Percentiles rank a stretch among this genome's conserved stretches.
Conservation (phyloP, 2,888 invertebrate genomes). For the Archips xylosteana region DNA sequence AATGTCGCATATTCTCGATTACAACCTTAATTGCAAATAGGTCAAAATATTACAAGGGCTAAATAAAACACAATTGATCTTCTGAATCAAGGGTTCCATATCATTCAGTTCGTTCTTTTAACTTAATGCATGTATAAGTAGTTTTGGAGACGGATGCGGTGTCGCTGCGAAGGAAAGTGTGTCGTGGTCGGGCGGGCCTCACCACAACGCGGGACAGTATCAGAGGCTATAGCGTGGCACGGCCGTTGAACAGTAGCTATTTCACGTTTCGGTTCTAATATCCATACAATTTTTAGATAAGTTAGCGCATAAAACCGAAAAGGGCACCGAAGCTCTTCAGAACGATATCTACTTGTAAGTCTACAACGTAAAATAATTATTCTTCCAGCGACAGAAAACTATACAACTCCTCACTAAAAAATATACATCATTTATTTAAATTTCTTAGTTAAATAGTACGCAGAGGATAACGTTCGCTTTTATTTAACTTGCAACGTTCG, state of each 20-base stretch:
- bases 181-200: slow-evolving; percentile 63
- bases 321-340: neutral
- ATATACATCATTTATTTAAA: too few relatives aligned
- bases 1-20: slow-evolving; percentile 15
- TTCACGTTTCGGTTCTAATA: slow-evolving; percentile 61
- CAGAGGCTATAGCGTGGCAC: slow-evolving; percentile 54
- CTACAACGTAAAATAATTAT: too few relatives aligned
- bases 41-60: slow-evolving; percentile 52
- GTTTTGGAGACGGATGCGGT: slow-evolving; percentile 63
- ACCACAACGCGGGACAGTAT: slow-evolving; percentile 59
- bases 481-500: too few relatives aligned
- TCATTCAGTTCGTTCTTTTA: neutral
- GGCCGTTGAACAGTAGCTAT: slow-evolving; percentile 60
- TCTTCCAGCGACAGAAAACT: too few relatives aligned
- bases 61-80: neutral
- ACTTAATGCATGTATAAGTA: neutral
- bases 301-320: neutral
- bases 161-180: slow-evolving; percentile 74
- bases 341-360: neutral
- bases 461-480: too few relatives aligned
- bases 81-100: neutral
- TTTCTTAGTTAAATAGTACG: too few relatives aligned
- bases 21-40: neutral
- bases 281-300: slow-evolving; percentile 17
- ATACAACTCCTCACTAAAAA: too few relatives aligned